Evolutionary conservation across 2,113 vertebrate species (phyloP).

Genomic region (Amphiprion percula): DNA sequence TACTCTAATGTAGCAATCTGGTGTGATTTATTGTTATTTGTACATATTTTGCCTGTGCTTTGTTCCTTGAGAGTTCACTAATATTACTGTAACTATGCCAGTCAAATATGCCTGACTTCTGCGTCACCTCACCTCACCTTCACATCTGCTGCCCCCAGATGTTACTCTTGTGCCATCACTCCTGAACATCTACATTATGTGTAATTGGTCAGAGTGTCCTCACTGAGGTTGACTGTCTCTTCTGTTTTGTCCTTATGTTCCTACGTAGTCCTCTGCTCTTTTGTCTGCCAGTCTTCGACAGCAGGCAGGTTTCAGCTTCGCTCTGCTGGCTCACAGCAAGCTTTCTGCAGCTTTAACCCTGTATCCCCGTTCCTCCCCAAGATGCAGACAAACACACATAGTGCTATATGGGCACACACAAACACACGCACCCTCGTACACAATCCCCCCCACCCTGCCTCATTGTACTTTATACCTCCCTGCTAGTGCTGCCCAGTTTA

Average conservation of each 20-base stretch:
- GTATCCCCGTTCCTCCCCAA: constrained; percentile 27
- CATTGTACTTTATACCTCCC: constrained; percentile 64
- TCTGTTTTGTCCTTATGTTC: constrained; percentile 70
- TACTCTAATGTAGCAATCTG: not conserved
- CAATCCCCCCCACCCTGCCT: constrained; percentile 35
- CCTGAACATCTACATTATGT: constrained; percentile 3
- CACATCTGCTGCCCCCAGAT: constrained; percentile 7
- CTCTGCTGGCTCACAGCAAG: constrained; percentile 53
- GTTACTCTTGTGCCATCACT: constrained; percentile 21
- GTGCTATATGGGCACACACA: constrained; percentile 17
- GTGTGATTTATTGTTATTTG: not conserved
- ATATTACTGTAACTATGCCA: not conserved
- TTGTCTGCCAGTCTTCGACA: constrained; percentile 77
- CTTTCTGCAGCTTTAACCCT: constrained; percentile 27
- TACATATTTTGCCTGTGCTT: not conserved
- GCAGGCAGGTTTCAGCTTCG: constrained; percentile 79
- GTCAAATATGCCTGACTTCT: not conserved
- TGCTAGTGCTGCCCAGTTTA: constrained; percentile 67
- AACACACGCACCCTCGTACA: constrained; percentile 23
- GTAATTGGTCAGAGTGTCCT: constrained; percentile 28
- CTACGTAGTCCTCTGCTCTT: constrained; percentile 76
- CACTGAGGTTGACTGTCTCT: constrained; percentile 58
- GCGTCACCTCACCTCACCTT: not conserved
- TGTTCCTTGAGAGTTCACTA: not conserved
- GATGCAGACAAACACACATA: constrained; percentile 25